Evolutionary conservation across 1,140 invertebrate species (phyloP), one percentile per base, ranked within the genome.

Genomic region (Microplitis mediator): DNA sequence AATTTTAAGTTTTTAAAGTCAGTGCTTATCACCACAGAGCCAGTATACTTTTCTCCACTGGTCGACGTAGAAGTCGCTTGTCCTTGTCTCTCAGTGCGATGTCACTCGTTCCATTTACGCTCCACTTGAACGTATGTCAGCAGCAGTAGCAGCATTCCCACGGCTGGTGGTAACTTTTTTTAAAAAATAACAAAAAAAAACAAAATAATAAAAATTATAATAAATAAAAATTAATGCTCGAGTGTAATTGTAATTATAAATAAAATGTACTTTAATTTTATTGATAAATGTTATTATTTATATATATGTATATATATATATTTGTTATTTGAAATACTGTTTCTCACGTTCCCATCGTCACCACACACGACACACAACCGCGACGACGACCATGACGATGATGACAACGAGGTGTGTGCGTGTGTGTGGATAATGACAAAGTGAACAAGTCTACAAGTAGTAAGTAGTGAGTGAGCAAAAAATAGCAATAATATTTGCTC

Each of bases 361-460:
- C 1, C 23, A 34, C 58, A 60, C 31, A 23, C 9, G 5, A 32
- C 58, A 60, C 23, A 23, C 5, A 14, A 56, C 9, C 32, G 32
- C 23, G 3, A 61, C 60, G 31, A 32, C 60, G 32, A 13, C 23
- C 60, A 61, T 14, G 16, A 61, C 39, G 39, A 54, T 14, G 52
- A 14, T 5, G 13, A 54, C 16, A 54, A 54, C 13, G 52, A 54
- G 16, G 23, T 58, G 23, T 58, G 9, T 58, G 9, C 23, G 62
- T 64, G 36, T 64, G 62, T n/a, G 62, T 35, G 58, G 58, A n/a
- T 65, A 65, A 65, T 65, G 63, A 65, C 63, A 13, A 65, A 65
- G 14, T 16, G 36, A 39, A 45, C 34, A 36, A 45, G 39, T 6
- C 39, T 45, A 45, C 39, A 45, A 45, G 39, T 45, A 50, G 36